Percentiles rank a stretch among this genome's conserved stretches.
Evolutionary conservation across 2,888 invertebrate genomes (phyloP).

Genomic region (Apamea epomidion): DNA sequence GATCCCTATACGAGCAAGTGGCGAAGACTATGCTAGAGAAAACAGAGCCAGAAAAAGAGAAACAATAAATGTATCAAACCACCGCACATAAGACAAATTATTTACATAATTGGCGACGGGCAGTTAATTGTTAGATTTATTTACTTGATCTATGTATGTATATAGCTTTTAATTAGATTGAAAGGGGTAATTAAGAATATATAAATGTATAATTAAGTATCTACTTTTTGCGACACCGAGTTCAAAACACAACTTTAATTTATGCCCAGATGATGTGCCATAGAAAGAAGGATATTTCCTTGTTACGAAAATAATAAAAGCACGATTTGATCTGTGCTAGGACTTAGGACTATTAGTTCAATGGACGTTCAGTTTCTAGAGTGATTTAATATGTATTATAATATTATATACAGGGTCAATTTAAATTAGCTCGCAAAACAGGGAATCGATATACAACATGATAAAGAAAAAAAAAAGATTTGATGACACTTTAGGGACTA

Average conservation of each 20-base stretch:
- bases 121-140: conserved; percentile 35
- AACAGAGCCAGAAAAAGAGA: conserved; percentile 67
- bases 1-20: conserved; percentile 83
- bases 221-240: conserved; percentile 1
- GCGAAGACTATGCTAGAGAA: conserved; percentile 78
- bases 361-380: conserved; percentile 22
- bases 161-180: conserved; percentile 48
- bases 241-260: conserved; percentile 1
- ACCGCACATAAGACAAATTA: conserved; percentile 11
- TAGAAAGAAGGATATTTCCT: conserved; percentile 13
- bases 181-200: conserved; percentile 36
- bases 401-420: not conserved
- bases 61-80: conserved; percentile 63
- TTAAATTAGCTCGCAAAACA: not conserved
- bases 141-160: conserved; percentile 52
- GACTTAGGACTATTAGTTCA: conserved; percentile 19
- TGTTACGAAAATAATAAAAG: not conserved
- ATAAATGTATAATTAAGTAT: conserved; percentile 12
- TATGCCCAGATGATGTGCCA: conserved; percentile 47
- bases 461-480: not conserved
- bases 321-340: conserved; percentile 27
- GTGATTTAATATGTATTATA: conserved; percentile 11
- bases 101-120: conserved; percentile 35
- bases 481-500: not conserved
- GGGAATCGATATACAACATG: not conserved